These are phyloP conservation scores for Achroia grisella DNA, from an alignment of 1,140 invertebrate species.

Conservation along the genomic window DNA sequence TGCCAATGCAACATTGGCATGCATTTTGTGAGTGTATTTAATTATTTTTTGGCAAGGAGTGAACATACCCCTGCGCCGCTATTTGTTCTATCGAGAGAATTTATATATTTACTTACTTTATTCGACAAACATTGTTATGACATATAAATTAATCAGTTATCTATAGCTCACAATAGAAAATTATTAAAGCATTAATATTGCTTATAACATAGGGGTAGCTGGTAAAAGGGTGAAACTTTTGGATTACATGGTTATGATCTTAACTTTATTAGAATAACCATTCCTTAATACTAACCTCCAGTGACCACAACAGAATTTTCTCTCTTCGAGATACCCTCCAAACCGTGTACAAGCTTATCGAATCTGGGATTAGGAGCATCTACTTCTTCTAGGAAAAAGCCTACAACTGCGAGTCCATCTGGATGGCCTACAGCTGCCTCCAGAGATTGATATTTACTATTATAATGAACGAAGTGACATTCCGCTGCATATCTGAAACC, in stretches of 20 bases:
- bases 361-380: slow-evolving; percentile 57
- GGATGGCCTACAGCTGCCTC: slow-evolving; percentile 79
- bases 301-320: slow-evolving; percentile 41
- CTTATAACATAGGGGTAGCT: too few relatives aligned
- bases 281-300: slow-evolving; percentile 27
- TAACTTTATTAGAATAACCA: background rate
- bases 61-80: too few relatives aligned
- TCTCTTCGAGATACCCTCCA: slow-evolving; percentile 50
- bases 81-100: too few relatives aligned
- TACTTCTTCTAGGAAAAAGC: slow-evolving; percentile 80
- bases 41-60: too few relatives aligned
- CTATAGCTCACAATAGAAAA: too few relatives aligned
- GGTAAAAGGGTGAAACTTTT: too few relatives aligned
- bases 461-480: slow-evolving; percentile 87
- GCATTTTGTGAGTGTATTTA: too few relatives aligned
- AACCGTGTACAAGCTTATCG: slow-evolving; percentile 52
- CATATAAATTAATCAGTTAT: too few relatives aligned
- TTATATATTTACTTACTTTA: too few relatives aligned
- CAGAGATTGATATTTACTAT: slow-evolving; percentile 80
- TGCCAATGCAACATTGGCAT: too few relatives aligned
- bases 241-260: background rate
- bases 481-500: slow-evolving; percentile 80
- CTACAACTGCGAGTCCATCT: slow-evolving; percentile 85
- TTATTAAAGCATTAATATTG: too few relatives aligned
- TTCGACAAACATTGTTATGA: too few relatives aligned